phyloP scores from a whole-genome alignment of 2,888 invertebrate species.

The Xylophagus ater region DNA sequence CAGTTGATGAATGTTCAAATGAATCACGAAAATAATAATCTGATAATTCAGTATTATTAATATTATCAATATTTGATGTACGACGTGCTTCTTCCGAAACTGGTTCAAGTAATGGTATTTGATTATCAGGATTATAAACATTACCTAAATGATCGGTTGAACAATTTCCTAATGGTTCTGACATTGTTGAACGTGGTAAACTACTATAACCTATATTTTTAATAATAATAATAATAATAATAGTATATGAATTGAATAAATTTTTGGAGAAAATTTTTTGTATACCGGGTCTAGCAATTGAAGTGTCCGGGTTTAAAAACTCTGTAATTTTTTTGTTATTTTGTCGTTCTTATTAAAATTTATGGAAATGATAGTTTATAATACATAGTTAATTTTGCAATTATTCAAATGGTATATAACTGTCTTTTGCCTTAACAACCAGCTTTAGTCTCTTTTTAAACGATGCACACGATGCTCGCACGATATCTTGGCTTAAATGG shows the following conservation, averaged over 20 bases:
- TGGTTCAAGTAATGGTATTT: slow-evolving; percentile 50
- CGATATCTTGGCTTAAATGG: too few relatives aligned
- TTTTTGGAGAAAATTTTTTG: slow-evolving; percentile 1
- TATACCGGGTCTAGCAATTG: too few relatives aligned
- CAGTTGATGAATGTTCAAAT: slow-evolving; percentile 68
- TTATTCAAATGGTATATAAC: too few relatives aligned
- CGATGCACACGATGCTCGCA: too few relatives aligned
- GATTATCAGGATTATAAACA: slow-evolving; percentile 48
- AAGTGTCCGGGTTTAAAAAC: too few relatives aligned
- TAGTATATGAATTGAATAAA: slow-evolving; percentile 3
- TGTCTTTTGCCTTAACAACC: too few relatives aligned
- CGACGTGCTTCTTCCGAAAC: slow-evolving; percentile 51
- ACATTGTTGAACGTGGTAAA: slow-evolving; percentile 73
- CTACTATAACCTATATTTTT: slow-evolving; percentile 71
- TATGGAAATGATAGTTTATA: too few relatives aligned
- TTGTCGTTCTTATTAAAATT: background rate
- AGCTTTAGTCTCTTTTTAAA: too few relatives aligned
- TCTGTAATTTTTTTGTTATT: background rate
- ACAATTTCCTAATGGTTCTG: slow-evolving; percentile 50
- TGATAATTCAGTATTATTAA: slow-evolving; percentile 38
- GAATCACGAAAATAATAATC: slow-evolving; percentile 67
- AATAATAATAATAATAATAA: slow-evolving; percentile 2
- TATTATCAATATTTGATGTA: slow-evolving; percentile 30
- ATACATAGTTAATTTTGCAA: too few relatives aligned
- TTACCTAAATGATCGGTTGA: slow-evolving; percentile 30